A percentile compares a stretch with the other conserved stretches of the same genome.
Evolutionary conservation across 1,140 invertebrate genomes (phyloP).

Genomic region (Pinna nobilis): DNA sequence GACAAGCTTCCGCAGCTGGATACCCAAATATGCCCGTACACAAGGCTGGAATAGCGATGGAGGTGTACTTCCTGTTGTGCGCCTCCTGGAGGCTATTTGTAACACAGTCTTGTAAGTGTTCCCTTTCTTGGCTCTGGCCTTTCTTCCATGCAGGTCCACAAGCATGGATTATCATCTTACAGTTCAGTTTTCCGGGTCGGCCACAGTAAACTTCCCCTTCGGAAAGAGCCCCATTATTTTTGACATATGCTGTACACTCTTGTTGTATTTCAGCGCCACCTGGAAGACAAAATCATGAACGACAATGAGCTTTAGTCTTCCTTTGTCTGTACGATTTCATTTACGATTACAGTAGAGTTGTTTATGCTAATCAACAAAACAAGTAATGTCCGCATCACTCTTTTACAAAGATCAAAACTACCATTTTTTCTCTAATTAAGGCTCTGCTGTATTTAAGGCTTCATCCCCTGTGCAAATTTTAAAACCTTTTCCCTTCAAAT

Average conservation of each 20-base stretch:
- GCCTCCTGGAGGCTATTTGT: conserved; percentile 12
- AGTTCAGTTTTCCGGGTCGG: conserved; percentile 46
- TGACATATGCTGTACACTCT: conserved; percentile 47
- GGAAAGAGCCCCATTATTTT: conserved; percentile 28
- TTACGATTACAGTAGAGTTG: too few species aligned
- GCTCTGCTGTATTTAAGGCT: too few species aligned
- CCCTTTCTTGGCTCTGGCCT: conserved; percentile 34
- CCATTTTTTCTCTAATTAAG: too few species aligned
- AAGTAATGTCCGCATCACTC: too few species aligned
- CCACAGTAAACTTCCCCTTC: conserved; percentile 47
- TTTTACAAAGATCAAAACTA: too few species aligned
- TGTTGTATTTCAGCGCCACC: conserved; percentile 42
- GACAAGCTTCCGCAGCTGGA: conserved; percentile 42
- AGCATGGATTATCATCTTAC: conserved; percentile 56
- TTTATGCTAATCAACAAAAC: too few species aligned
- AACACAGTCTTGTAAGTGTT: conserved; percentile 6
- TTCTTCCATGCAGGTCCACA: conserved; percentile 58
- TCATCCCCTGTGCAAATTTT: too few species aligned
- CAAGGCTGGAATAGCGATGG: conserved; percentile 59
- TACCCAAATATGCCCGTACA: conserved; percentile 60
- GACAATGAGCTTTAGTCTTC: not conserved
- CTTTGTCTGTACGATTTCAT: too few species aligned
- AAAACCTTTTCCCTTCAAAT: too few species aligned
- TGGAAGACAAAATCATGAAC: conserved; percentile 18
- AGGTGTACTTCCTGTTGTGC: not conserved